A percentile compares a stretch with the other conserved stretches of the same genome.
phyloP scores from a whole-genome alignment of 92 coral and sea anemone genomes.

The Isaurus tuberculatus region DNA sequence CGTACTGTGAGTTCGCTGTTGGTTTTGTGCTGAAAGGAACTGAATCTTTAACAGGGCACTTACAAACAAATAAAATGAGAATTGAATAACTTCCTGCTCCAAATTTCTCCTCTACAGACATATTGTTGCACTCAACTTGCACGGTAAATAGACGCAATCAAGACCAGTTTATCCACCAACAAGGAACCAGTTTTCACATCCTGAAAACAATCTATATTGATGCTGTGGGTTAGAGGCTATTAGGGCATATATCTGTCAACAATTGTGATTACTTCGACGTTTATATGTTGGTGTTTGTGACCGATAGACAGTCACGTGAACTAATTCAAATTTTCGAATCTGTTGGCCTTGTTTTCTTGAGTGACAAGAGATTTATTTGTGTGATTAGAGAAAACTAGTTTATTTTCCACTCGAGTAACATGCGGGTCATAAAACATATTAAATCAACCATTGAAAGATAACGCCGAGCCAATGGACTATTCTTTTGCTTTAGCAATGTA shows the following conservation, averaged over 20 bases:
- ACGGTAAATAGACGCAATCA: not conserved
- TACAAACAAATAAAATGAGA: slow-evolving; percentile 9
- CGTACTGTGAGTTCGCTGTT: slow-evolving; percentile 49
- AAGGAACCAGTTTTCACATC: slow-evolving; percentile 5
- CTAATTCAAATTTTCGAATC: slow-evolving; percentile 19
- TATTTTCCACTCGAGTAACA: slow-evolving; percentile 38
- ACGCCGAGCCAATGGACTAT: not conserved
- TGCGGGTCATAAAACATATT: slow-evolving; percentile 36
- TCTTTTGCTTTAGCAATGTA: slow-evolving; percentile 49
- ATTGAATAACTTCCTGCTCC: not conserved
- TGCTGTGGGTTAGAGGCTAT: slow-evolving; percentile 8
- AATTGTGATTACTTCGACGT: not conserved
- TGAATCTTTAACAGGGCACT: slow-evolving; percentile 37
- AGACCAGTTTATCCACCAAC: slow-evolving; percentile 9
- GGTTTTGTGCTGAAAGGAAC: slow-evolving; percentile 32
- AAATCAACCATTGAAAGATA: slow-evolving; percentile 45
- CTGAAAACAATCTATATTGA: slow-evolving; percentile 19
- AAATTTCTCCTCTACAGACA: slow-evolving; percentile 22
- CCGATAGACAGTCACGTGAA: slow-evolving; percentile 29
- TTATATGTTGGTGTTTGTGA: slow-evolving; percentile 40
- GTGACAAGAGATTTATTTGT: slow-evolving; percentile 48
- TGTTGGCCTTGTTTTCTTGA: slow-evolving; percentile 29
- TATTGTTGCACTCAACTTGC: not conserved
- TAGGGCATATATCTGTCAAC: slow-evolving; percentile 34
- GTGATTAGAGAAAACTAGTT: slow-evolving; percentile 8